Evolutionary conservation across 2,797 vertebrate species (phyloP), one percentile per base, ranked within the genome.

Genomic region (Danio jaintianensis): DNA sequence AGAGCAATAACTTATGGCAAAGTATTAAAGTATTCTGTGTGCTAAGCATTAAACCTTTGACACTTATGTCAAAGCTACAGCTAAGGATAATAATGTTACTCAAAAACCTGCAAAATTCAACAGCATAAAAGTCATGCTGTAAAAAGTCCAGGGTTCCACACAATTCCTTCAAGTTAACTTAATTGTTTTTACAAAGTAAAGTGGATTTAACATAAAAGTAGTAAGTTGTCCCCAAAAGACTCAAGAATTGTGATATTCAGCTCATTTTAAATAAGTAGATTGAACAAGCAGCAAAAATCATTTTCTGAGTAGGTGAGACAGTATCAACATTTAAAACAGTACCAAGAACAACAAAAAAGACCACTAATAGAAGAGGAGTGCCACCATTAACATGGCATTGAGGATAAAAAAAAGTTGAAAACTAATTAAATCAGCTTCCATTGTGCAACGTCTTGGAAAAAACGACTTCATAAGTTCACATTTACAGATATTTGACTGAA

Each of bases 11-110:
- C 55, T 59, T 48, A 68, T 58, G 75, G 7, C 11, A 20, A 18
- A 40, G 63, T 47, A 56, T 77, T 67, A 69, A 78, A 38, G 53
- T 56, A 42, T 67, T 20, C n/a, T 8, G 45, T 45, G 38, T 55
- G 18, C 40, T 53, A 4, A 59, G 53, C 53, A 58, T 73, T 43
- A 59, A 29, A 58, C 55, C 43, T n/a, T 71, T 55, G 36, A 53
- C 50, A 42, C 6, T 58, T 42, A 43, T 22, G 70, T 58, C 8
- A 72, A 72, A 73, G 13, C 20, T 56, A 12, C 9, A 16, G 42
- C 15, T 73, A 16, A 59, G 43, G 56, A 13, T 16, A 8, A 72
- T 29, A 58, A 16, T 16, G 38, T 43, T 64, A 40, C n/a, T n/a
- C 40, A 20, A 9, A 61, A 61, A n/a, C 1, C 36, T 9, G n/a